Conservation (phyloP, 2,113 vertebrate genomes). For the Apus apus region DNA sequence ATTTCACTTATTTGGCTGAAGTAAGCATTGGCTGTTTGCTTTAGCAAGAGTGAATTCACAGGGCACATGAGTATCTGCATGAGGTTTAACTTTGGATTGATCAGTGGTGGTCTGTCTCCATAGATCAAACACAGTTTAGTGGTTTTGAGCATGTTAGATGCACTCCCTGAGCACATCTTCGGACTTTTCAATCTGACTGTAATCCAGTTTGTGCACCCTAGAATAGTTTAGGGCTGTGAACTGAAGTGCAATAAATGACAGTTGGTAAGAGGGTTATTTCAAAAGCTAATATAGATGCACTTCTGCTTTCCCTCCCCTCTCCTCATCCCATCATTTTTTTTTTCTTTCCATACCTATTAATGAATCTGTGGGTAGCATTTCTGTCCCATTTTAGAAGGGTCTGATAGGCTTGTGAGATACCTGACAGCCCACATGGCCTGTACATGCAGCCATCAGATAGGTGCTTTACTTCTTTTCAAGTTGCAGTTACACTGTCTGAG, state of each 20-base stretch:
- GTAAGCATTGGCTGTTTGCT: background rate
- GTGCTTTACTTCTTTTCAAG: background rate
- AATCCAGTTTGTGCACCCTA: background rate
- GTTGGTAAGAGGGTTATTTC: background rate
- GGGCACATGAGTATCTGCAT: background rate
- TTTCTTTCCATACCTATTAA: background rate
- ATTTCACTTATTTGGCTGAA: background rate
- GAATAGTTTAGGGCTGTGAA: background rate
- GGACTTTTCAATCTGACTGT: background rate
- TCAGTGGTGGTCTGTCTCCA: background rate
- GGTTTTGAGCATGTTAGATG: background rate
- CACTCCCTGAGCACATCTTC: background rate
- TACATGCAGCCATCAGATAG: background rate
- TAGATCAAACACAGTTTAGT: background rate
- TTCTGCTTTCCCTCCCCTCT: background rate
- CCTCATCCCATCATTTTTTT: background rate
- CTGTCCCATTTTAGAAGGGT: background rate
- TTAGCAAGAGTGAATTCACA: background rate
- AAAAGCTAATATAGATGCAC: background rate
- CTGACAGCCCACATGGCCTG: background rate
- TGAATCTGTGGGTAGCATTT: background rate
- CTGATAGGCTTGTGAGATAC: background rate
- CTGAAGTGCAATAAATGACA: background rate
- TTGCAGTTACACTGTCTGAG: accelerated
- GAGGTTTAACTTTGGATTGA: background rate